These are phyloP conservation scores for Fringilla coelebs DNA, from an alignment of 2,797 vertebrate species.

Conservation along the genomic window DNA sequence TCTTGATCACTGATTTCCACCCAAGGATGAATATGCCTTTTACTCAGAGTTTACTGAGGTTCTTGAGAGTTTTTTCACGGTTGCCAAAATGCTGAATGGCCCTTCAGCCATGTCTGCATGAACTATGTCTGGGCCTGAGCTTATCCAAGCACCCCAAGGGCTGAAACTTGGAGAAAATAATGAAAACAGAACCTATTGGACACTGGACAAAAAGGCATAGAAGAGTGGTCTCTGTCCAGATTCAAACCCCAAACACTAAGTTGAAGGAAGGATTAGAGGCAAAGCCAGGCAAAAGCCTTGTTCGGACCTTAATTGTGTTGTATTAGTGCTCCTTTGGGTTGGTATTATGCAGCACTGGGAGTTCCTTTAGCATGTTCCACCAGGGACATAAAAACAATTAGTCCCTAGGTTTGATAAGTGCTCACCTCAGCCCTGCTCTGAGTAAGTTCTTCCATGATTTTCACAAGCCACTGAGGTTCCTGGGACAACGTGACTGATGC, in stretches of 20 bases:
- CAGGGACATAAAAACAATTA: background rate
- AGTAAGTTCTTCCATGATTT: background rate
- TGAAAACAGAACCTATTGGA: background rate
- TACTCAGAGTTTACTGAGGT: background rate
- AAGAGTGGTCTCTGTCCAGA: background rate
- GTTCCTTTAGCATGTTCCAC: background rate
- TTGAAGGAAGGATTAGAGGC: background rate
- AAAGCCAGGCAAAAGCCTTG: background rate
- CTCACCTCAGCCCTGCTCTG: background rate
- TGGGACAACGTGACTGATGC: too few relatives aligned
- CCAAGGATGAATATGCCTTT: background rate
- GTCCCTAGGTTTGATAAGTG: background rate
- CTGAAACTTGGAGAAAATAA: background rate
- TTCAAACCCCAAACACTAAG: background rate
- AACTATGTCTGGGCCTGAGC: background rate
- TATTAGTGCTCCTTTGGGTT: background rate
- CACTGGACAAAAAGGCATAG: background rate
- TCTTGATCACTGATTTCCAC: background rate
- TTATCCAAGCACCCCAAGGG: background rate
- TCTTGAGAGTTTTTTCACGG: background rate
- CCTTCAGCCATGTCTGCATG: background rate
- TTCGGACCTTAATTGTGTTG: background rate
- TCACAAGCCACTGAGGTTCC: background rate
- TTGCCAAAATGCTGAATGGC: background rate
- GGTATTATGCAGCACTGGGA: background rate